Percentiles rank a stretch among this genome's conserved stretches.
Evolutionary conservation across 2,888 invertebrate species (phyloP).

Genomic region (Sinotaia quadrata): DNA sequence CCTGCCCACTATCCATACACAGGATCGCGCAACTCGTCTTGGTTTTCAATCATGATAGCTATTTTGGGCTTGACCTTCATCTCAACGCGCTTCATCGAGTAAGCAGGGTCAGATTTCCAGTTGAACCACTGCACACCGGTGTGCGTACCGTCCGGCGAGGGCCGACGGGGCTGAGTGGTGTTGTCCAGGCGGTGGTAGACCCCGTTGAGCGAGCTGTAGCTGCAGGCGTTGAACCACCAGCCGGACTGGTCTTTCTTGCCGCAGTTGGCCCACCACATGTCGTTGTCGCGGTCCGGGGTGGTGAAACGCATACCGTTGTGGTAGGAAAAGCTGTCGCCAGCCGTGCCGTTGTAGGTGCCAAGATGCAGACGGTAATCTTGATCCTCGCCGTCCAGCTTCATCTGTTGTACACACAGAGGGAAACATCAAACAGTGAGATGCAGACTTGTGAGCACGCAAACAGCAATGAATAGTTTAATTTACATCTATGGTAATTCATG

Average conservation of each 20-base stretch:
- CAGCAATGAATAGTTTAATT: no score
- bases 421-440: no score
- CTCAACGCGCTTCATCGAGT: constrained; percentile 54
- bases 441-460: no score
- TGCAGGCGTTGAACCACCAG: constrained; percentile 66
- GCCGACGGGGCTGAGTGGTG: constrained; percentile 21
- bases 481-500: no score
- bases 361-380: constrained; percentile 83
- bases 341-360: constrained; percentile 83
- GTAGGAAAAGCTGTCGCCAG: constrained; percentile 88
- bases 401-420: constrained; percentile 62
- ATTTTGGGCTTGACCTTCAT: constrained; percentile 58
- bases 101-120: constrained; percentile 55
- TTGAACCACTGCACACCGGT: constrained; percentile 58
- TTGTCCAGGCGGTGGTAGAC: constrained; percentile 46
- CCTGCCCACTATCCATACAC: not conserved
- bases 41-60: constrained; percentile 30
- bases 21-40: not conserved
- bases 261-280: constrained; percentile 74
- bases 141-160: constrained; percentile 54
- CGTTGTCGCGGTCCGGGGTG: constrained; percentile 89
- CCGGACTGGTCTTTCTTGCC: constrained; percentile 58
- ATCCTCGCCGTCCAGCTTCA: constrained; percentile 79
- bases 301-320: constrained; percentile 94
- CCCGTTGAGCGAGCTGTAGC: constrained; percentile 61